A percentile compares a stretch with the other conserved stretches of the same genome.
phyloP scores from a whole-genome alignment of 2,113 vertebrate species.

The Microcebus murinus region DNA sequence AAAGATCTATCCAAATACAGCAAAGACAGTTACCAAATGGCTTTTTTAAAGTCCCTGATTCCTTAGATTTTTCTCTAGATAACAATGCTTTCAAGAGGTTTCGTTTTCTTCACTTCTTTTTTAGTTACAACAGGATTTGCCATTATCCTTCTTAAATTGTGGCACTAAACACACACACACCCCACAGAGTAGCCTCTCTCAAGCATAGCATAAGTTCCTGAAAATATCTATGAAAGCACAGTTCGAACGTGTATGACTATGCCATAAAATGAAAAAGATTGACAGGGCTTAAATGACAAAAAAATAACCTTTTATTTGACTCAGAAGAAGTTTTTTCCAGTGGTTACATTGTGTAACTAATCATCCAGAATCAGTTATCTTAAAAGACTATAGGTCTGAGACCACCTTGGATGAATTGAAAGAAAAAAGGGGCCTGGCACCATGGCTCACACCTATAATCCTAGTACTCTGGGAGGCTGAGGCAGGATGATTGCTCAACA shows the following conservation, averaged over 20 bases:
- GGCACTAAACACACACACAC: neutral
- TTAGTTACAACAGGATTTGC: neutral
- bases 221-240: neutral
- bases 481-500: too few relatives aligned
- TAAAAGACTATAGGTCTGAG: neutral
- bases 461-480: too few relatives aligned
- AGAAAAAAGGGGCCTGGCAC: too few relatives aligned
- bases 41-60: neutral
- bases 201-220: neutral
- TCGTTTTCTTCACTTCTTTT: conserved; percentile 16
- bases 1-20: neutral
- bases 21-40: neutral
- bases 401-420: too few relatives aligned
- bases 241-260: neutral
- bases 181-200: neutral
- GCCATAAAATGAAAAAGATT: neutral
- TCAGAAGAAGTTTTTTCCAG: neutral
- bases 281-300: neutral
- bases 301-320: neutral
- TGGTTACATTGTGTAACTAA: neutral
- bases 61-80: neutral
- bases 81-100: neutral
- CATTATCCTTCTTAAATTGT: neutral
- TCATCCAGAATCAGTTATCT: neutral
- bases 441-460: too few relatives aligned